Evolutionary conservation across 2,797 vertebrate genomes (phyloP).

Genomic region (Falco biarmicus): DNA sequence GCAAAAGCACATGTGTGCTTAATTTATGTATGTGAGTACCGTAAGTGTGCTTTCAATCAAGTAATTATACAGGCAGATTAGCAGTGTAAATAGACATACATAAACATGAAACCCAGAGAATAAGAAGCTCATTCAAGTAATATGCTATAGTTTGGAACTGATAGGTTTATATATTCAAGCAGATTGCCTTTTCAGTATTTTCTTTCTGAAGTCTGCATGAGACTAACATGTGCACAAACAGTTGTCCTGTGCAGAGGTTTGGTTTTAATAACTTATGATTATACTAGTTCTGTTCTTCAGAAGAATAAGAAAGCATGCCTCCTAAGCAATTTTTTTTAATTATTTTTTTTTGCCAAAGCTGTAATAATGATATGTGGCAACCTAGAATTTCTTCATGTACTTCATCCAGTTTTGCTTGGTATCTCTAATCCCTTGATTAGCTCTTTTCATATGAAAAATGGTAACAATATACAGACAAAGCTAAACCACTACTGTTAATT

Average conservation of each 20-base stretch:
- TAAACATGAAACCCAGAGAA: conserved; percentile 25
- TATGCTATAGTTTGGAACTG: background rate
- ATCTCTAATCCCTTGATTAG: background rate
- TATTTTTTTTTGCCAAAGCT: background rate
- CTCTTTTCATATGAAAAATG: background rate
- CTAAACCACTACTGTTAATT: background rate
- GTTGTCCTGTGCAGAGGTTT: background rate
- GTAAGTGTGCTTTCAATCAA: conserved; percentile 27
- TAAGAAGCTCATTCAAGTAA: conserved; percentile 12
- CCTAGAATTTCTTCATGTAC: background rate
- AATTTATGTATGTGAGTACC: conserved; percentile 1
- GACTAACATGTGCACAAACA: background rate
- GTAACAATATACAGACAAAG: background rate
- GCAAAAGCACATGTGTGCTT: conserved; percentile 21
- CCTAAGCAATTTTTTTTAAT: background rate
- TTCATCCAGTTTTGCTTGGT: background rate
- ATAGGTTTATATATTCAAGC: background rate
- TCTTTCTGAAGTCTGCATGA: background rate
- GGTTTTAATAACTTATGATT: background rate
- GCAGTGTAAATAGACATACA: background rate
- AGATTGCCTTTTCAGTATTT: background rate
- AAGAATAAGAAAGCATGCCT: background rate
- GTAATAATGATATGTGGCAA: background rate
- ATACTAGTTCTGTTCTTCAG: background rate
- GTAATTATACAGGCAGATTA: conserved; percentile 39